Conservation (phyloP, 2,797 vertebrate species). For the Leucoraja ocellata region DNA sequence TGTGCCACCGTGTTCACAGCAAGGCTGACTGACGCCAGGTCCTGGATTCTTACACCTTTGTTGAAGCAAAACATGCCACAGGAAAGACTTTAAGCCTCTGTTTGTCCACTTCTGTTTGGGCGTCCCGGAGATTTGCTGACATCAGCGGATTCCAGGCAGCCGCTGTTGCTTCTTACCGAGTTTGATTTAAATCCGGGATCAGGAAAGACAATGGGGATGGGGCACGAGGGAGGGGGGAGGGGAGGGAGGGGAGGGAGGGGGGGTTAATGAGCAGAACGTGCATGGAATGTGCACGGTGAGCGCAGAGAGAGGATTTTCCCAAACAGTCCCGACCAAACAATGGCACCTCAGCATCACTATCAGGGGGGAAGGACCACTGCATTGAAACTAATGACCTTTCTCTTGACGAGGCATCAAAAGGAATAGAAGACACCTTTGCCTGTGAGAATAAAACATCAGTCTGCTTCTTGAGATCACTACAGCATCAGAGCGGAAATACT, state of each 20-base stretch:
- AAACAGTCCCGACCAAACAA: constrained; percentile 43
- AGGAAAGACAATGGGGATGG: constrained; percentile 42
- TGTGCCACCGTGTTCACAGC: not conserved
- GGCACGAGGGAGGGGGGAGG: not conserved
- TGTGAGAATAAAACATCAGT: not conserved
- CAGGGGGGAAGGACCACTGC: not conserved
- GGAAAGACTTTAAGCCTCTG: constrained; percentile 18
- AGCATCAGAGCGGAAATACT: not conserved
- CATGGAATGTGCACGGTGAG: constrained; percentile 46
- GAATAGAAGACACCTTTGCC: not conserved
- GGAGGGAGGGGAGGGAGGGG: not conserved
- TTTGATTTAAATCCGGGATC: constrained; percentile 46
- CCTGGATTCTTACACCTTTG: not conserved
- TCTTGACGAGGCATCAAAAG: not conserved
- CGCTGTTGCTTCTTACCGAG: constrained; percentile 44
- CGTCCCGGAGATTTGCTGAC: not conserved
- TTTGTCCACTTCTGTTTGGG: not conserved
- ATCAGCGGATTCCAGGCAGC: constrained; percentile 40
- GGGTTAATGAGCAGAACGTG: constrained; percentile 36
- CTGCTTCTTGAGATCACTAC: not conserved
- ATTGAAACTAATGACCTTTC: constrained; percentile 5
- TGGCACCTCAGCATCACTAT: constrained; percentile 34
- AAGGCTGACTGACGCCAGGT: not conserved
- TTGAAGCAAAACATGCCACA: not conserved
- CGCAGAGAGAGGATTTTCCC: constrained; percentile 44